These are phyloP conservation scores for Tipula vernalis DNA, from an alignment of 2,888 invertebrate species.

Conservation along the genomic window DNA sequence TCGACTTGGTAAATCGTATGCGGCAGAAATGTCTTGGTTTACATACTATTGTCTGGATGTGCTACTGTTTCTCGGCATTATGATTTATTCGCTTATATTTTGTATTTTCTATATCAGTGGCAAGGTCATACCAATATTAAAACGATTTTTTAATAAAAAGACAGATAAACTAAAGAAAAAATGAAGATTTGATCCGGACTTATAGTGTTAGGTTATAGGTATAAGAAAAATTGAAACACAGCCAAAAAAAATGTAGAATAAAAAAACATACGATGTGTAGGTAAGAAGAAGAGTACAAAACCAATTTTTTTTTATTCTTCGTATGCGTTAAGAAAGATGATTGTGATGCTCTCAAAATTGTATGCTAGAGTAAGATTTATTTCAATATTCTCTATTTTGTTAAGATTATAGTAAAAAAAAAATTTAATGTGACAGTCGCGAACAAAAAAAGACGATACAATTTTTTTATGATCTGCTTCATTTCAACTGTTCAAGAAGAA, in stretches of 20 bases:
- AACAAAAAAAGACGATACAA: no score
- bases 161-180: neutral
- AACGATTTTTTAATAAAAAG: neutral
- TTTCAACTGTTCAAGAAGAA: no score
- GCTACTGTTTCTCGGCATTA: slow-evolving; percentile 18
- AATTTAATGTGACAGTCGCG: no score
- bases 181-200: neutral
- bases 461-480: no score
- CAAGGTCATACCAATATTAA: neutral
- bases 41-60: slow-evolving; percentile 39
- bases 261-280: neutral
- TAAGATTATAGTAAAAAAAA: no score
- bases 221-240: neutral
- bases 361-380: no score
- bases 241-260: neutral
- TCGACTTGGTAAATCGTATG: slow-evolving; percentile 35
- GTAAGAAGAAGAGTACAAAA: neutral
- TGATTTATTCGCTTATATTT: neutral
- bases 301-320: neutral
- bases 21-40: slow-evolving; percentile 36
- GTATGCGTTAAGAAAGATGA: no score
- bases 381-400: no score
- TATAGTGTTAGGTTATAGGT: neutral
- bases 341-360: neutral
- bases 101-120: neutral